Conservation (phyloP, 2,113 vertebrate species). For the Verasper variegatus region DNA sequence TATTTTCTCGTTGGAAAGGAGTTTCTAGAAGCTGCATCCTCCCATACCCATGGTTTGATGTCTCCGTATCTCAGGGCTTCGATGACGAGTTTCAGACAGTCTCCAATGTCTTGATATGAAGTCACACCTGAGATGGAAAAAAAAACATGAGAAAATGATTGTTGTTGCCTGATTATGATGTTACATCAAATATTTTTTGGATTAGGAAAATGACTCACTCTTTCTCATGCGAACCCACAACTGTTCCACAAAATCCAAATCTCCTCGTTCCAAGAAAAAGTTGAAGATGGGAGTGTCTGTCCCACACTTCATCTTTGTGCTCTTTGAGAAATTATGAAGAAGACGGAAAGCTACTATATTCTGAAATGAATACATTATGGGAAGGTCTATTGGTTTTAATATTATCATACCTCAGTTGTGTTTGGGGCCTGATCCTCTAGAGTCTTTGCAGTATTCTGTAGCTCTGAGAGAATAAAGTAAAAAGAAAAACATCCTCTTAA, state of each 20-base stretch:
- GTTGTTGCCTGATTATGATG: neutral
- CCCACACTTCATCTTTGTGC: slow-evolving; percentile 79
- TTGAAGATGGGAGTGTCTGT: slow-evolving; percentile 83
- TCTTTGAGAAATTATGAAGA: slow-evolving; percentile 68
- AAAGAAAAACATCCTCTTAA: neutral
- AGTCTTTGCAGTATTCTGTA: slow-evolving; percentile 84
- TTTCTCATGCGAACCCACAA: slow-evolving; percentile 93
- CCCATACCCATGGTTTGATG: slow-evolving; percentile 93
- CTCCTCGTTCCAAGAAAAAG: slow-evolving; percentile 84
- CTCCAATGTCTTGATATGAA: slow-evolving; percentile 90
- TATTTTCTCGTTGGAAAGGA: neutral
- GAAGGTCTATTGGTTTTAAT: neutral
- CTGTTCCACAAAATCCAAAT: slow-evolving; percentile 94
- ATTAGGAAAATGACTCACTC: slow-evolving; percentile 80
- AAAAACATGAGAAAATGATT: slow-evolving; percentile 6
- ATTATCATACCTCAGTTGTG: slow-evolving; percentile 80
- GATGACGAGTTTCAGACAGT: slow-evolving; percentile 87
- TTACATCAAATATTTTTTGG: neutral
- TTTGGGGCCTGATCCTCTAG: slow-evolving; percentile 71
- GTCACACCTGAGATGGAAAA: slow-evolving; percentile 82
- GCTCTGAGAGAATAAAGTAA: slow-evolving; percentile 78
- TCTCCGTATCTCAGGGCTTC: slow-evolving; percentile 86
- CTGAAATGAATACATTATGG: neutral
- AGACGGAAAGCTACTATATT: neutral
- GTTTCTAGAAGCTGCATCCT: neutral